A percentile compares a stretch with the other conserved stretches of the same genome.
phyloP scores from a whole-genome alignment of 2,797 vertebrate genomes.

The Xenopus petersii region DNA sequence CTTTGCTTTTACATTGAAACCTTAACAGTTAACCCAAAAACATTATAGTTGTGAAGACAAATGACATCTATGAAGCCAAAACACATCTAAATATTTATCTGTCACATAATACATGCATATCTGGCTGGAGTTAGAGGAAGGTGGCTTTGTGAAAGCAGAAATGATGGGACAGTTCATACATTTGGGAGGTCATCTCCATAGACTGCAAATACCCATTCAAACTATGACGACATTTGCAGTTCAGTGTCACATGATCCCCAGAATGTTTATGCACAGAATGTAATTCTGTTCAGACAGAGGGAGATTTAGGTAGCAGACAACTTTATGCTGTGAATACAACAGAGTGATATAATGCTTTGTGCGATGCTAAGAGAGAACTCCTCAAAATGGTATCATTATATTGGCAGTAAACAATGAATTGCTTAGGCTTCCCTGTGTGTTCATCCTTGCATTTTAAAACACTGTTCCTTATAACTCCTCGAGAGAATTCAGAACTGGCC shows the following conservation, averaged over 20 bases:
- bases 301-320: background rate
- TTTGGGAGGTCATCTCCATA: too few relatives aligned
- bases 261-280: background rate
- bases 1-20: too few relatives aligned
- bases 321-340: slow-evolving; percentile 5
- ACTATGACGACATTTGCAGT: too few relatives aligned
- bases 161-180: too few relatives aligned
- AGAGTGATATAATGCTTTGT: slow-evolving; percentile 10
- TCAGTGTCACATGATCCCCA: background rate
- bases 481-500: slow-evolving; percentile 72
- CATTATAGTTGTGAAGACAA: too few relatives aligned
- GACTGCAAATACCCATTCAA: too few relatives aligned
- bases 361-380: slow-evolving; percentile 25
- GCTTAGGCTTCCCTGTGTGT: slow-evolving; percentile 67
- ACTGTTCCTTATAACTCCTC: slow-evolving; percentile 75
- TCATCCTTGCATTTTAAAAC: slow-evolving; percentile 72
- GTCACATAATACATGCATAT: too few relatives aligned
- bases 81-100: too few relatives aligned
- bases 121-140: too few relatives aligned
- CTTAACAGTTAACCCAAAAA: too few relatives aligned
- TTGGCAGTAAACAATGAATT: slow-evolving; percentile 71
- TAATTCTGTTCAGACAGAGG: background rate
- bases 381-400: slow-evolving; percentile 66
- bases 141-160: too few relatives aligned
- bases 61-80: too few relatives aligned